Evolutionary conservation across 2,797 vertebrate genomes (phyloP), one percentile per base, ranked within the genome.

Genomic region (Gephyroberyx darwinii): DNA sequence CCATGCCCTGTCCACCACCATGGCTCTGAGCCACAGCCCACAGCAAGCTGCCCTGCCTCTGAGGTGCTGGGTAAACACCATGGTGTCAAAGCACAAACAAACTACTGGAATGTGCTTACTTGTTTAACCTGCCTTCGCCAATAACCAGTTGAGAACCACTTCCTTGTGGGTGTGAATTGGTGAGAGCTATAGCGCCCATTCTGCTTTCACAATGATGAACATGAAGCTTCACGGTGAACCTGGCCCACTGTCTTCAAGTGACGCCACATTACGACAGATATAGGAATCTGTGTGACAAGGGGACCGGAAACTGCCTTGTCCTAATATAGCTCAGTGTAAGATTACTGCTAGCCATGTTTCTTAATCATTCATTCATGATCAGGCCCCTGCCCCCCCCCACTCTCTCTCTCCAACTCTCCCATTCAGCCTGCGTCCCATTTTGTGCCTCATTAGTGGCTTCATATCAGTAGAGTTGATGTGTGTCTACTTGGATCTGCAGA

Each of bases 41-140:
- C 87, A 87, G 84, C 73, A 33, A 45, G 74, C 76, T 71, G 81
- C 81, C 70, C 56, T 77, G 82, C 77, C 76, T 83, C 87, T 85
- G 90, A 90, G 89, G 88, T 86, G 75, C 82, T 85, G 83, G 80
- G 72, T 78, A 87, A 91, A 89, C 86, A 91, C 74, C 70, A 71
- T n/a, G 56, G 85, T 86, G 79, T 83, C 86, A 81, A 83, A 88
- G 74, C 73, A 90, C 82, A 88, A 90, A 91, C 85, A 90, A 84
- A 84, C 83, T 80, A 65, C 58, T 77, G 84, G 81, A 85, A 88
- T 75, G 75, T 66, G 64, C 70, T 75, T 65, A 74, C 13, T 78
- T 86, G 83, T 83, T 88, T 80, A 74, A 83, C 76, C 78, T 78
- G 69, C 72, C 76, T 48, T 66, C 26, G 56, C 85, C 85, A 88